A percentile compares a stretch with the other conserved stretches of the same genome.
These are phyloP conservation scores for Brachycybe producta DNA, from an alignment of 2,888 invertebrate genomes.

Conservation along the genomic window DNA sequence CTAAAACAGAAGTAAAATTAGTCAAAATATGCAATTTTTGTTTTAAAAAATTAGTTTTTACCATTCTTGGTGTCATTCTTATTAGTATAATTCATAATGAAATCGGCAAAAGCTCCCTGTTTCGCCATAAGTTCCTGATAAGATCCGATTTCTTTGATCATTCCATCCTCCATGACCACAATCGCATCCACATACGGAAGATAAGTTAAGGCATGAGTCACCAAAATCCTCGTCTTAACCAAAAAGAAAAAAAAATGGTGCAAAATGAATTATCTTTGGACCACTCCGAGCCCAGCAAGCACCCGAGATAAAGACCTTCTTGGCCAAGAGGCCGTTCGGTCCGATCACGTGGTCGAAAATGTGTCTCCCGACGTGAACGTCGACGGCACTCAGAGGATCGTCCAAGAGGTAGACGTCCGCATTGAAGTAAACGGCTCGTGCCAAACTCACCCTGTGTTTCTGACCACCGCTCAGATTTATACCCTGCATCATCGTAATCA, in stretches of 20 bases:
- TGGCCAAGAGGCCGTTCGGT: constrained; percentile 43
- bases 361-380: constrained; percentile 93
- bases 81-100: constrained; percentile 39
- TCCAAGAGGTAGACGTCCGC: constrained; percentile 85
- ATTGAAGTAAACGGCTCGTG: constrained; percentile 78
- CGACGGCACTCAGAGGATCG: constrained; percentile 90
- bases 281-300: too few relatives aligned
- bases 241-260: background rate
- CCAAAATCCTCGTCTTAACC: constrained; percentile 64
- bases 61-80: constrained; percentile 17
- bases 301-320: constrained; percentile 29
- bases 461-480: constrained; percentile 76
- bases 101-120: constrained; percentile 46
- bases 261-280: background rate
- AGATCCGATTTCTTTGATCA: constrained; percentile 75
- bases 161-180: constrained; percentile 73
- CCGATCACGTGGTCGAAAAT: constrained; percentile 91
- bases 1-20: background rate
- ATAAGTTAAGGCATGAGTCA: constrained; percentile 90
- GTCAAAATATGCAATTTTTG: too few relatives aligned
- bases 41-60: background rate
- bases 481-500: constrained; percentile 43
- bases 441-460: constrained; percentile 83
- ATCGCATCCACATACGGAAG: constrained; percentile 81
- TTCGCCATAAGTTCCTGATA: constrained; percentile 76